Evolutionary conservation across 2,113 vertebrate genomes (phyloP), one percentile per base, ranked within the genome.

Genomic region (Pelmatolapia mariae): DNA sequence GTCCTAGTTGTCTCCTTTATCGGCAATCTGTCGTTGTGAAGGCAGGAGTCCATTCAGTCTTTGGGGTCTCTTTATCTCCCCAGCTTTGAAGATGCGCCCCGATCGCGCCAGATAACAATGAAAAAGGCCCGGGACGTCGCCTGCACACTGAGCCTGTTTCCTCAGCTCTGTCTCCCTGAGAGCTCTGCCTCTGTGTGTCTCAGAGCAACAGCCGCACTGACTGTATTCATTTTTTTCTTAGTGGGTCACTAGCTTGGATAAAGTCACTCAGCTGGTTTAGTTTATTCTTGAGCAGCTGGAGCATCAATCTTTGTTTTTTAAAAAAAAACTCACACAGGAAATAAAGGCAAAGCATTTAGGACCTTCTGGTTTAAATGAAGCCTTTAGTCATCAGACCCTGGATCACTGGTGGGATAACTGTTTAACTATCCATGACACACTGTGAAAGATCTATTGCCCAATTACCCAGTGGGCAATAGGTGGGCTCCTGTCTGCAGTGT

Each of bases 1-100:
- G 83, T 88, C 57, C 86, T 85, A 52, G 80, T 90, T 92, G 92
- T 93, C 82, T 91, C 82, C 90, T 92, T 93, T 95, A 95, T 96
- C 94, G 86, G 81, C 26, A 93, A 93, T 94, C 94, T 95, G 86
- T 93, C 82, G 81, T 82, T 88, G 59, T 45, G 84, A 87, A 93
- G 92, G 88, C 82, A 84, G 90, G 66, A 84, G 94, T 79, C 93
- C 91, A 86, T 85, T 91, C 89, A 81, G 91, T 86, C 86, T 86
- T 86, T 85, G 93, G 92, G 91, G 80, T 54, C 82, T 87, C 90
- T 95, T 95, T 96, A 95, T 96, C 95, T 91, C 9, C 0, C 38
- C 26, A 10, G 83, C 96, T 97, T 97, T 97, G 96, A 97, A 96
- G 95, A 91, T 87, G 80, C 40, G 80, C 68, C 61, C 88, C 88